Evolutionary conservation across 2,797 vertebrate genomes (phyloP).

Genomic region (Margarornis squamiger): DNA sequence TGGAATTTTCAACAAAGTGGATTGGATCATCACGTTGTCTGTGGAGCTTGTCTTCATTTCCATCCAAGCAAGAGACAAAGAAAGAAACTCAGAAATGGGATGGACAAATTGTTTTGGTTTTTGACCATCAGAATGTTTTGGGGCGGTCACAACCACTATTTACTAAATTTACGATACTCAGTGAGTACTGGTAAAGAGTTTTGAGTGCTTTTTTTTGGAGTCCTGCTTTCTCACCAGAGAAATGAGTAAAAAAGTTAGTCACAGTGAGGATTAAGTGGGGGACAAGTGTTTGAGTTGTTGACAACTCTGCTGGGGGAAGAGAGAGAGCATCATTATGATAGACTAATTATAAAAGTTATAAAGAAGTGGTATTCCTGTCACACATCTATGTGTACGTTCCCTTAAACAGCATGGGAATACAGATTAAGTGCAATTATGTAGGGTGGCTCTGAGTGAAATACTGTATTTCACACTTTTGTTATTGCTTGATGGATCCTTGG

Average conservation of each 20-base stretch:
- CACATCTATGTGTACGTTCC: not conserved
- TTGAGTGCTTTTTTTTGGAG: not conserved
- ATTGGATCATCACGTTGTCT: not conserved
- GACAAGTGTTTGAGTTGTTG: not conserved
- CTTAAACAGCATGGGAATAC: not conserved
- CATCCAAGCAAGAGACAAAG: not conserved
- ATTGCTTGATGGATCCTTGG: not conserved
- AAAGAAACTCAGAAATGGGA: not conserved
- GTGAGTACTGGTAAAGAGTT: not conserved
- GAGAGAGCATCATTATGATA: not conserved
- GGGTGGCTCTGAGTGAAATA: not conserved
- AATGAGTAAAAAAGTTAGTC: not conserved
- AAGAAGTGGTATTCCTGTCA: not conserved
- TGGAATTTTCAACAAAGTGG: not conserved
- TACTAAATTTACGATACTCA: rapidly evolving
- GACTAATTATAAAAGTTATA: not conserved
- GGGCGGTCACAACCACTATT: not conserved
- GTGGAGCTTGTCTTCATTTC: not conserved
- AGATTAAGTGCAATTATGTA: not conserved
- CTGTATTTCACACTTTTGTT: not conserved
- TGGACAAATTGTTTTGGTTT: not conserved
- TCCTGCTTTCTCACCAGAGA: not conserved
- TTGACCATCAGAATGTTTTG: not conserved
- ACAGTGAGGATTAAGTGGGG: not conserved
- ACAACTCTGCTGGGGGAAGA: not conserved